Conservation (phyloP, 2,797 vertebrate genomes). For the Erpetoichthys calabaricus region DNA sequence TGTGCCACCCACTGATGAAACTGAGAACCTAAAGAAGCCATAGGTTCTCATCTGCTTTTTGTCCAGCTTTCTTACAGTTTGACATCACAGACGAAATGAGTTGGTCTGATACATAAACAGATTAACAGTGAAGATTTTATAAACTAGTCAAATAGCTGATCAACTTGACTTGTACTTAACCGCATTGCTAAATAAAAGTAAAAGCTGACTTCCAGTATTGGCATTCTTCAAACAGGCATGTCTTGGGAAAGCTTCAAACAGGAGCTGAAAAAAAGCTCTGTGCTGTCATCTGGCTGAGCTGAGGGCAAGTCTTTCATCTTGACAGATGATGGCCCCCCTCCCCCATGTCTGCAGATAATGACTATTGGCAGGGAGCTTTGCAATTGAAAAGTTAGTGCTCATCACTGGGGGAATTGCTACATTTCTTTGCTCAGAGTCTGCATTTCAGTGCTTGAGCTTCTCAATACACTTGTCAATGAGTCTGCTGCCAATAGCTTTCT, state of each 20-base stretch:
- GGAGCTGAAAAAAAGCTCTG: conserved; percentile 22
- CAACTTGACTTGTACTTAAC: conserved; percentile 5
- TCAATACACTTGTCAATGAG: no score
- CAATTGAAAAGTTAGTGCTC: conserved; percentile 11
- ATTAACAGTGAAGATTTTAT: no score
- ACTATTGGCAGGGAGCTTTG: conserved; percentile 33
- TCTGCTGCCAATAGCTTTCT: no score
- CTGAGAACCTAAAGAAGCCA: no score
- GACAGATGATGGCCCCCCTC: conserved; percentile 15
- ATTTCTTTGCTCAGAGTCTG: background rate
- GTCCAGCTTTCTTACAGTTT: no score
- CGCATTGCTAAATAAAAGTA: conserved; percentile 6
- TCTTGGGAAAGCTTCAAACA: conserved; percentile 37
- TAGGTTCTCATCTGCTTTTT: no score
- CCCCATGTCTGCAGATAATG: conserved; percentile 35
- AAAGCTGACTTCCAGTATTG: conserved; percentile 5
- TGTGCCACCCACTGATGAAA: no score
- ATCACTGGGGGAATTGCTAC: conserved; percentile 11
- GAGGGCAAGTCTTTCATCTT: conserved; percentile 41
- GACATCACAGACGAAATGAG: no score
- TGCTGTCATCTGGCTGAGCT: conserved; percentile 31
- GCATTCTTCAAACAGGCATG: conserved; percentile 8
- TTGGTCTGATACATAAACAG: no score
- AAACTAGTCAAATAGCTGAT: conserved; percentile 1
- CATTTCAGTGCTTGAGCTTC: no score